Base-by-base conservation (phyloP, 2,797 vertebrate species). In the Pangasius sanitwongsei region DNA sequence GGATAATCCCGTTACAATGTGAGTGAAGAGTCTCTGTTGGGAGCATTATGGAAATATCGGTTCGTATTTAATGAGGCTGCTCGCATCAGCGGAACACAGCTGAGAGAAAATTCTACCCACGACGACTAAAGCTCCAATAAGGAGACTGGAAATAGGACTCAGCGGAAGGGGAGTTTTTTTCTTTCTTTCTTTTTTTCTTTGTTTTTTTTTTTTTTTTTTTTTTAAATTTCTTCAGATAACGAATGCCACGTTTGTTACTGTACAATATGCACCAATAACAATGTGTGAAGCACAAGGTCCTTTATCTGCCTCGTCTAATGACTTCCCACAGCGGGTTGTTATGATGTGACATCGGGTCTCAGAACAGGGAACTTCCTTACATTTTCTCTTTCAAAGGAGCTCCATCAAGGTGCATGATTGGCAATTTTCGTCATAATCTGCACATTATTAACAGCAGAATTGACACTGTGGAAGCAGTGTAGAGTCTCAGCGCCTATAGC, bases 391-490 rank as follows among this genome's bases (percentile, higher is more conserved):
- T 98, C 97, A 98, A 97, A 98, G 97, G 95, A 98, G 97, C 97
- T 98, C 97, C 97, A 97, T 99, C 98, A 98, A 97, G 97, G 98
- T 98, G 97, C 97, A 99, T 98, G 98, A 99, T 98, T 99, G 98
- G 98, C 98, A 98, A 99, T 99, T 99, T 99, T 99, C 98, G 97
- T 99, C 97, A 99, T 99, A 98, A 99, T 99, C 97, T 99, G 97
- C 98, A 98, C 97, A 97, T 99, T 99, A 99, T 99, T 99, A 98
- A 98, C 97, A 98, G 98, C 97, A 97, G 97, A 98, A 98, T 97
- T 98, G 98, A 98, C 98, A 98, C 95, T 94, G 96, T 96, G 97
- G 96, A 97, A 97, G 97, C 96, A 96, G 93, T 94, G 97, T 96
- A 96, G 95, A 95, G 97, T 92, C 96, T 96, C 97, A 97, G 96